A percentile compares a stretch with the other conserved stretches of the same genome.
phyloP scores from a whole-genome alignment of 2,888 invertebrate genomes.

The Amphipoea oculea region DNA sequence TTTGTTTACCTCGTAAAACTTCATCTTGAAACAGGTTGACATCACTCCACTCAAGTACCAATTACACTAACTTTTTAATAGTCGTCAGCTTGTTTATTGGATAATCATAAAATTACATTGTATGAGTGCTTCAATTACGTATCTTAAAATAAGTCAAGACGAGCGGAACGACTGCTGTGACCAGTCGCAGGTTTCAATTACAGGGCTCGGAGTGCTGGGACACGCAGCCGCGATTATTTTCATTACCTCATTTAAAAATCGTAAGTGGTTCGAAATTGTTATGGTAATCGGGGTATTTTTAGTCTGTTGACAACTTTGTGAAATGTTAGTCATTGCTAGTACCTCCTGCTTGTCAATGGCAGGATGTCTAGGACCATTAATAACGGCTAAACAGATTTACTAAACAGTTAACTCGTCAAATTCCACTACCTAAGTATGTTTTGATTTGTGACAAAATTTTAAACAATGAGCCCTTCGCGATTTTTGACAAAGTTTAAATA shows the following conservation, averaged over 20 bases:
- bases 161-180: constrained; percentile 14
- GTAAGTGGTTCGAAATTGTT: constrained; percentile 38
- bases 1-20: constrained; percentile 49
- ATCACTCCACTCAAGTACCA: constrained; percentile 39
- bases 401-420: neutral
- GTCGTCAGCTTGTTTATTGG: constrained; percentile 50
- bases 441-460: neutral
- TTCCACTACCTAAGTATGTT: no score
- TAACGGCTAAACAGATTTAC: neutral
- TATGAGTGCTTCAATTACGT: constrained; percentile 50
- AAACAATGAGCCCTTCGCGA: neutral
- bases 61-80: constrained; percentile 52
- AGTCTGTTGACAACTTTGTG: constrained; percentile 25
- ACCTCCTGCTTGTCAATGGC: neutral
- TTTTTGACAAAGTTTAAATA: no score
- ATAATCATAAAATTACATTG: constrained; percentile 57
- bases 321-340: neutral
- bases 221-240: constrained; percentile 57
- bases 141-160: constrained; percentile 38
- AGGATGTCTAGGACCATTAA: neutral
- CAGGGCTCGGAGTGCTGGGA: constrained; percentile 4
- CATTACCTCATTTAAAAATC: constrained; percentile 35
- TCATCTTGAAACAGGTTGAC: constrained; percentile 35
- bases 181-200: constrained; percentile 44
- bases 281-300: constrained; percentile 41